Percentiles rank a stretch among this genome's conserved stretches.
Evolutionary conservation across 1,140 invertebrate species (phyloP).

Genomic region (Pantala flavescens): DNA sequence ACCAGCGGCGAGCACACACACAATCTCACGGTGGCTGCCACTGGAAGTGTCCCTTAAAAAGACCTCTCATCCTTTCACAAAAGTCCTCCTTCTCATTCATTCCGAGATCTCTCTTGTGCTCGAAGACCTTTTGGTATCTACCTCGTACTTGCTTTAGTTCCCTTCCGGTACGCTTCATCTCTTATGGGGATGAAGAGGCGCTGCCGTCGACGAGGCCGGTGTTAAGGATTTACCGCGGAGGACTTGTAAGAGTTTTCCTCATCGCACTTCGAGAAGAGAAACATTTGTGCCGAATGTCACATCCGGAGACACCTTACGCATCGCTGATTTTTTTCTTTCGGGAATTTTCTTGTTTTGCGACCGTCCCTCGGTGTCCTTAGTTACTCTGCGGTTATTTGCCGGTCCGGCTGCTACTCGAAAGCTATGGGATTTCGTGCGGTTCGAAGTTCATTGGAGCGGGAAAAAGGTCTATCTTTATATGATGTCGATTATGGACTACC

Average conservation of each 20-base stretch:
- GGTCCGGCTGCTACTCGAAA: too few relatives aligned
- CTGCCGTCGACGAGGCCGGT: background rate
- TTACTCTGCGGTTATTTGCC: too few relatives aligned
- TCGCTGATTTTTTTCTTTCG: background rate
- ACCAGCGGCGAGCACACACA: background rate
- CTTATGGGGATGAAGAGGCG: background rate
- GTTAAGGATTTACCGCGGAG: background rate
- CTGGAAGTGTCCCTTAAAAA: background rate
- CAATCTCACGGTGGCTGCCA: slow-evolving; percentile 6
- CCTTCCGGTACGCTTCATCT: background rate
- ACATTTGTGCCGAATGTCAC: slow-evolving; percentile 3
- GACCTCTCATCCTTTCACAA: background rate
- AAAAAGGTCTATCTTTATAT: too few relatives aligned
- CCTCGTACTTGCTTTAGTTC: background rate
- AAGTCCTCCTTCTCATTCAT: background rate
- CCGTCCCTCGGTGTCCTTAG: too few relatives aligned
- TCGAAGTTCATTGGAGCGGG: too few relatives aligned
- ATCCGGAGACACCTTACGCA: background rate
- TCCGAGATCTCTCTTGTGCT: background rate
- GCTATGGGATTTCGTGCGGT: too few relatives aligned
- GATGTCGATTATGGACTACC: too few relatives aligned
- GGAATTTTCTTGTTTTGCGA: too few relatives aligned
- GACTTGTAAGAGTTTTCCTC: background rate
- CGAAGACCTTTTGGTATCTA: background rate
- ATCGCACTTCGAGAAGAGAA: background rate